Evolutionary conservation across 2,113 vertebrate species (phyloP), one percentile per base, ranked within the genome.

Genomic region (Corythoichthys haematopterus): DNA sequence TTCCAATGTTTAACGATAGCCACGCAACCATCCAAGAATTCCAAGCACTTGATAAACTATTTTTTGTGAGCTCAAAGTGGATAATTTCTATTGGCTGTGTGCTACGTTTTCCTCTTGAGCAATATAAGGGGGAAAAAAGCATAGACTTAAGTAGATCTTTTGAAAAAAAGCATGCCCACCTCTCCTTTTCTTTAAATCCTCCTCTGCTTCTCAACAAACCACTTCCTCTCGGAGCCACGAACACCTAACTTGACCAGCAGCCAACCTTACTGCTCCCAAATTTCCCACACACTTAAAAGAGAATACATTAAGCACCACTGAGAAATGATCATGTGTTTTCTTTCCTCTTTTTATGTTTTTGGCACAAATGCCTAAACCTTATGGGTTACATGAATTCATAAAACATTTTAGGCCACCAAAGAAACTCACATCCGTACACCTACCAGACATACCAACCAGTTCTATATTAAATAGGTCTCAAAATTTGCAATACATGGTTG

Each of bases 31-130:
- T 75, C 74, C 0, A 57, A 79, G 65, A 74, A 78, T 83, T 84
- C 77, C 79, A 79, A 83, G 77, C 83, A 90, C 84, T 90, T 91
- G 87, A 91, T 92, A 88, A 89, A 90, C 87, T 77, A 43, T 43
- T 8, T 89, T 86, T 86, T 50, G 76, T 7, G 72, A 89, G 85
- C 89, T 89, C 86, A 90, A 90, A 91, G 87, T 55, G 47, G 81
- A 66, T 62, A 78, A 57, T 80, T 13, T 73, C 40, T 43, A 43
- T 43, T 43, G 40, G 79, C 83, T 75, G 75, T 73, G 66, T 83
- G 82, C 71, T 77, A 82, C 80, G 80, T 66, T 66, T 86, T 82
- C 71, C 76, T 81, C 80, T 86, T 84, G 78, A 85, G 82, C 79
- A 13, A 50, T 8, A 43, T 50, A 87, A 85, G 86, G 85, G 80